A percentile compares a stretch with the other conserved stretches of the same genome.
Evolutionary conservation across 2,797 vertebrate species (phyloP).

Genomic region (Lithobates sylvaticus): DNA sequence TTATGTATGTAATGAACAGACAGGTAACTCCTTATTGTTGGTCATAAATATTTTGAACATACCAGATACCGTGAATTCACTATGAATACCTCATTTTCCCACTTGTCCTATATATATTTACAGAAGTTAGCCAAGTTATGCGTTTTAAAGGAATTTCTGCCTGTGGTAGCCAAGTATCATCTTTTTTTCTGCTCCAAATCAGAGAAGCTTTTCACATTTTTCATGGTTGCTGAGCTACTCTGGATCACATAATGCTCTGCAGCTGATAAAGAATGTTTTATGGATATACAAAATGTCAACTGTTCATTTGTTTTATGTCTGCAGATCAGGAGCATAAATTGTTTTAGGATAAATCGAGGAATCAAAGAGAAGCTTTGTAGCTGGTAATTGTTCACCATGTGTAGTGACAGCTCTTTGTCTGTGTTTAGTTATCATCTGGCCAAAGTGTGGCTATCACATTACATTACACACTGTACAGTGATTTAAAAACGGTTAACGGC

Average conservation of each 20-base stretch:
- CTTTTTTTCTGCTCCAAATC: conserved; percentile 21
- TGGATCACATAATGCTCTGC: conserved; percentile 39
- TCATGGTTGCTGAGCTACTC: conserved; percentile 17
- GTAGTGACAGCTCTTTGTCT: neutral
- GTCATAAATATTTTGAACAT: neutral
- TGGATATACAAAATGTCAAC: conserved; percentile 34
- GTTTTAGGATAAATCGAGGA: neutral
- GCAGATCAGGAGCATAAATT: conserved; percentile 2
- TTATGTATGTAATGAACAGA: neutral
- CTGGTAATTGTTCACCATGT: neutral
- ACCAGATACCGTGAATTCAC: neutral
- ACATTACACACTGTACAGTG: neutral
- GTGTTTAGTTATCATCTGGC: neutral
- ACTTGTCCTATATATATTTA: conserved; percentile 14
- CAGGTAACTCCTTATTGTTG: neutral
- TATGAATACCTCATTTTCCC: neutral
- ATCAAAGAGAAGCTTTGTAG: neutral
- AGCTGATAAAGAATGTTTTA: conserved; percentile 55
- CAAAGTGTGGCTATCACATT: neutral
- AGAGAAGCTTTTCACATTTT: conserved; percentile 17
- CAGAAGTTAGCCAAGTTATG: neutral
- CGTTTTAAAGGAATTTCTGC: conserved; percentile 33
- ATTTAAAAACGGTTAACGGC: neutral
- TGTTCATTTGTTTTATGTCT: conserved; percentile 48
- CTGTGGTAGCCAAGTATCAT: conserved; percentile 15